Percentiles rank a stretch among this genome's conserved stretches.
These are phyloP conservation scores for Hirtodrosophila cameraria DNA, from an alignment of 2,888 invertebrate species.

Conservation along the genomic window DNA sequence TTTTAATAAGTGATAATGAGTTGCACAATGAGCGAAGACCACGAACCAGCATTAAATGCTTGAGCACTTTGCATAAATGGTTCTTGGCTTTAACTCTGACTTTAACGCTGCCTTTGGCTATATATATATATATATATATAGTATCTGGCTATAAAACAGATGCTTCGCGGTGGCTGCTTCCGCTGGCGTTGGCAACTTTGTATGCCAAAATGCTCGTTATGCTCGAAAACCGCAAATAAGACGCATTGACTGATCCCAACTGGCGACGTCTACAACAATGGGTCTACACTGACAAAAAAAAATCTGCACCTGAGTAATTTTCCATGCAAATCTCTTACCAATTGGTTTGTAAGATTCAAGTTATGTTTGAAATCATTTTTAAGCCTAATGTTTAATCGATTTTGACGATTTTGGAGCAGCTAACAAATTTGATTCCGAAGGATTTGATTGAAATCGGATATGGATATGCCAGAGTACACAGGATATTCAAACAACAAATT, in stretches of 20 bases:
- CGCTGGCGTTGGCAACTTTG: slow-evolving; percentile 64
- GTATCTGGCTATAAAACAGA: background rate
- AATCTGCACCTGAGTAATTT: too few species aligned
- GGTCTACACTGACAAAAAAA: too few species aligned
- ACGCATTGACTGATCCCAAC: slow-evolving; percentile 38
- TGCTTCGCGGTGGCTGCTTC: slow-evolving; percentile 51
- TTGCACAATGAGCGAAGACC: slow-evolving; percentile 60
- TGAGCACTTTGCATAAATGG: slow-evolving; percentile 66
- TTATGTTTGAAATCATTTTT: too few species aligned
- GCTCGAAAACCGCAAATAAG: slow-evolving; percentile 65
- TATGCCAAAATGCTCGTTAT: slow-evolving; percentile 64
- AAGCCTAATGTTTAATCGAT: too few species aligned
- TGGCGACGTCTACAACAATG: slow-evolving; percentile 29
- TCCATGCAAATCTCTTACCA: too few species aligned
- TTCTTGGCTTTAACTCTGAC: slow-evolving; percentile 1
- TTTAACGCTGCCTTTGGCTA: background rate
- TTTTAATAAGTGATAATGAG: slow-evolving; percentile 83
- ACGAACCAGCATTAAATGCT: slow-evolving; percentile 42
- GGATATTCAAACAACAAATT: too few species aligned
- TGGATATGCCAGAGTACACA: too few species aligned
- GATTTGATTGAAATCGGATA: too few species aligned
- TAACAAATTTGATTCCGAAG: too few species aligned
- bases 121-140: background rate
- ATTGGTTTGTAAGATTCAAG: too few species aligned
- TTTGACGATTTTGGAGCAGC: too few species aligned